These are phyloP conservation scores for Pediacus dermestoides DNA, from an alignment of 2,888 invertebrate species.

Conservation along the genomic window DNA sequence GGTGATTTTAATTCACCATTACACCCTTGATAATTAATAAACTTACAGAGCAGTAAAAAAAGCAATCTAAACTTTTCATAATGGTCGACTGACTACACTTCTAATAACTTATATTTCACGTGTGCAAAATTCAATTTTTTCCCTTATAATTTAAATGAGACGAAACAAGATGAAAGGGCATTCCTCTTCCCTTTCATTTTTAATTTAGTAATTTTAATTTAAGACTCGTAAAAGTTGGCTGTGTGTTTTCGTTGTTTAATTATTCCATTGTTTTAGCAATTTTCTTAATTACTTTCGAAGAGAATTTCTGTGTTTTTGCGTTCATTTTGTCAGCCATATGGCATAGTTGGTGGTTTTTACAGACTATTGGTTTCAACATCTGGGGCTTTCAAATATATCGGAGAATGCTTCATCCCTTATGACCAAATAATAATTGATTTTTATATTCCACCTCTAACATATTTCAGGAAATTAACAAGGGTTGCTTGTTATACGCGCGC, in stretches of 20 bases:
- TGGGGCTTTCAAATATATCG: slow-evolving; percentile 19
- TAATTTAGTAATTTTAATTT: slow-evolving; percentile 37
- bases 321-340: slow-evolving; percentile 29
- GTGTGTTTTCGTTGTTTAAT: slow-evolving; percentile 34
- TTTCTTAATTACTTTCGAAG: slow-evolving; percentile 38
- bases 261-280: slow-evolving; percentile 39
- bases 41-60: too few relatives aligned
- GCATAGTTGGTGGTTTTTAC: slow-evolving; percentile 25
- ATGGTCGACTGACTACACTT: too few relatives aligned
- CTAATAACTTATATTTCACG: too few relatives aligned
- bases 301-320: slow-evolving; percentile 30
- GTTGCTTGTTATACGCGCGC: too few relatives aligned
- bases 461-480: slow-evolving; percentile 9
- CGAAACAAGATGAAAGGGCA: slow-evolving; percentile 16
- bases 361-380: slow-evolving; percentile 25
- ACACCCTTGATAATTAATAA: too few relatives aligned
- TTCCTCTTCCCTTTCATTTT: slow-evolving; percentile 27
- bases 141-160: too few relatives aligned
- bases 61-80: too few relatives aligned
- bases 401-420: slow-evolving; percentile 11
- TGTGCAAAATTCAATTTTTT: too few relatives aligned
- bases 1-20: too few relatives aligned
- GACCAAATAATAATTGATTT: slow-evolving; percentile 12
- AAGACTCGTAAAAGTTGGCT: slow-evolving; percentile 23
- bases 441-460: slow-evolving; percentile 6